Conservation (phyloP, 2,888 invertebrate species). For the Coelinius sp. region DNA sequence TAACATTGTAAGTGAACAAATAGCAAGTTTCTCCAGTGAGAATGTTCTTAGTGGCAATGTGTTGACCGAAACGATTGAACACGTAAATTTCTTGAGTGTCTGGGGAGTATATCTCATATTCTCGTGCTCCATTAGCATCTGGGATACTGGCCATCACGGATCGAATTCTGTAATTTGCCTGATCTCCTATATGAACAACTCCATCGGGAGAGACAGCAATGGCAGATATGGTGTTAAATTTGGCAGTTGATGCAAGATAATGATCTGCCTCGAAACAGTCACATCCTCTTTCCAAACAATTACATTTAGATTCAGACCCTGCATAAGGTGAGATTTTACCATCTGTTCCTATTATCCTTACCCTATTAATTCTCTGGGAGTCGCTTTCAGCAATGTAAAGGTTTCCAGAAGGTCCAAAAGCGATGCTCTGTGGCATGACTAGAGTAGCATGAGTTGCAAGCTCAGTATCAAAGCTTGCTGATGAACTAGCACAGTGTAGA, state of each 20-base stretch:
- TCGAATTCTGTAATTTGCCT: constrained; percentile 90
- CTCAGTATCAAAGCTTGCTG: constrained; percentile 85
- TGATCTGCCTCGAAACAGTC: constrained; percentile 94
- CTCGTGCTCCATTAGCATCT: constrained; percentile 84
- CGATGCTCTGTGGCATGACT: constrained; percentile 94
- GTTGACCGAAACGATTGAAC: constrained; percentile 95
- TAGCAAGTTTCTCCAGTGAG: constrained; percentile 95
- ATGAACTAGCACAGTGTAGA: constrained; percentile 89
- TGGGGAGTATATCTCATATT: constrained; percentile 95
- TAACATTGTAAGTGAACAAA: constrained; percentile 95
- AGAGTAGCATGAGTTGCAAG: constrained; percentile 92
- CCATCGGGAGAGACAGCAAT: constrained; percentile 95
- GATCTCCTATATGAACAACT: constrained; percentile 95
- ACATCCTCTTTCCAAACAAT: constrained; percentile 91
- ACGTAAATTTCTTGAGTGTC: constrained; percentile 96
- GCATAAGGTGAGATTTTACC: constrained; percentile 95
- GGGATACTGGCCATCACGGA: constrained; percentile 93
- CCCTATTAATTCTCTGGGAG: constrained; percentile 92
- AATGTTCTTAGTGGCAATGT: constrained; percentile 93
- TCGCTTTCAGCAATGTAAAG: constrained; percentile 97
- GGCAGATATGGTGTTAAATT: constrained; percentile 94
- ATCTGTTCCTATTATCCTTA: constrained; percentile 92
- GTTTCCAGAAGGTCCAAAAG: constrained; percentile 93
- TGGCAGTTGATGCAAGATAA: constrained; percentile 91
- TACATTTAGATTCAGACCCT: constrained; percentile 94